phyloP scores from a whole-genome alignment of 2,113 vertebrate genomes.

The Phylloscopus trochiloides region DNA sequence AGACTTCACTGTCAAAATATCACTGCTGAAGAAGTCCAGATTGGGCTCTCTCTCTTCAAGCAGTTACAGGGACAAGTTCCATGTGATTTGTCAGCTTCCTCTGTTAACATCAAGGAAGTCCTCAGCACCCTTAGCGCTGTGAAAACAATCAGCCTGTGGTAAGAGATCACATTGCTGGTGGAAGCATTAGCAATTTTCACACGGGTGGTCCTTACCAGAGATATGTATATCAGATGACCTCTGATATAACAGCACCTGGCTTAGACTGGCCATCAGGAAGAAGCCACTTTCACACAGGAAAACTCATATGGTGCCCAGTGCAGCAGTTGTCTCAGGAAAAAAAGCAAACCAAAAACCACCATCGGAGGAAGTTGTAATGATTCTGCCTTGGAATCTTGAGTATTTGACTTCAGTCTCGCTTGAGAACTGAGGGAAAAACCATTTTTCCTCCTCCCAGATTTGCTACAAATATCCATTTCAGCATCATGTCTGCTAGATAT shows the following conservation, averaged over 20 bases:
- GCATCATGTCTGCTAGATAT: constrained; percentile 83
- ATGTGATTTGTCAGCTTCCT: constrained; percentile 42
- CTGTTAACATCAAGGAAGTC: constrained; percentile 32
- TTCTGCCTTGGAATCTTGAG: constrained; percentile 56
- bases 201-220: constrained; percentile 37
- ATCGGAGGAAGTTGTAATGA: constrained; percentile 39
- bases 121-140: constrained; percentile 53
- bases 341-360: neutral
- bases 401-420: constrained; percentile 19
- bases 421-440: constrained; percentile 45
- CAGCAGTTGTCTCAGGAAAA: constrained; percentile 45
- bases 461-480: constrained; percentile 63
- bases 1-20: neutral
- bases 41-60: constrained; percentile 8
- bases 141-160: constrained; percentile 30
- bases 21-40: constrained; percentile 3
- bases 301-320: constrained; percentile 42
- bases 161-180: constrained; percentile 46
- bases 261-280: constrained; percentile 6
- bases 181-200: constrained; percentile 39
- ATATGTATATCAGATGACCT: neutral
- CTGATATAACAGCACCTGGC: constrained; percentile 1
- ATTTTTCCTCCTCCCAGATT: constrained; percentile 36
- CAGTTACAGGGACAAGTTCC: constrained; percentile 17
- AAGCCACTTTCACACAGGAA: constrained; percentile 49